phyloP scores from a whole-genome alignment of 2,113 vertebrate species.

The Pollimyrus isidori region DNA sequence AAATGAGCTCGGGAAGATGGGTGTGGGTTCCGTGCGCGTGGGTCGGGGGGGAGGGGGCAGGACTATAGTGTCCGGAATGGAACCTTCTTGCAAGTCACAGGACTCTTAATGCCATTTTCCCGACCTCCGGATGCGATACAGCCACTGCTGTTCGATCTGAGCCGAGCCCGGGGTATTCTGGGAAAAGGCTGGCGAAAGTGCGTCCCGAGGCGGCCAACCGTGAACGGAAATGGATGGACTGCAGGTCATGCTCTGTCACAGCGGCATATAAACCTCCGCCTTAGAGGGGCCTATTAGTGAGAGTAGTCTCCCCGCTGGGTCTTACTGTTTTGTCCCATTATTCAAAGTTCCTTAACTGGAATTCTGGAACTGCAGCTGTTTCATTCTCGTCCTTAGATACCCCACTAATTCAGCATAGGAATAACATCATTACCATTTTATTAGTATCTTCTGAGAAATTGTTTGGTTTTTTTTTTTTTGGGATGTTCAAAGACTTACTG shows the following conservation, averaged over 20 bases:
- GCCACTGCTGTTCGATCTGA: background rate
- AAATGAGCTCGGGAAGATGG: background rate
- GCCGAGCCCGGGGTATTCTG: background rate
- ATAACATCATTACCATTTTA: background rate
- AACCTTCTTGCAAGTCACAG: background rate
- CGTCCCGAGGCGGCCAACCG: background rate
- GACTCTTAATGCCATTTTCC: background rate
- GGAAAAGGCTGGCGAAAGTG: background rate
- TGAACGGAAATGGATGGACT: background rate
- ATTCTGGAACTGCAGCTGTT: background rate
- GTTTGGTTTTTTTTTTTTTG: background rate
- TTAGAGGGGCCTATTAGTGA: background rate
- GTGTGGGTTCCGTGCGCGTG: background rate
- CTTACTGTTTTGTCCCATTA: background rate
- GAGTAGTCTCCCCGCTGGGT: background rate
- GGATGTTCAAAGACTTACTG: background rate
- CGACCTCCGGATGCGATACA: background rate
- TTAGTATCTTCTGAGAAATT: background rate
- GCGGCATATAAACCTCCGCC: background rate
- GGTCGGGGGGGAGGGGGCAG: background rate
- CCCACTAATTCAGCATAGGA: background rate
- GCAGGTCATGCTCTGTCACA: background rate
- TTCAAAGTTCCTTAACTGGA: background rate
- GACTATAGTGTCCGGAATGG: background rate
- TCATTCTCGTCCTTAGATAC: background rate